Percentiles rank a stretch among this genome's conserved stretches.
phyloP scores from a whole-genome alignment of 2,797 vertebrate genomes.

The Geotrypetes seraphini region DNA sequence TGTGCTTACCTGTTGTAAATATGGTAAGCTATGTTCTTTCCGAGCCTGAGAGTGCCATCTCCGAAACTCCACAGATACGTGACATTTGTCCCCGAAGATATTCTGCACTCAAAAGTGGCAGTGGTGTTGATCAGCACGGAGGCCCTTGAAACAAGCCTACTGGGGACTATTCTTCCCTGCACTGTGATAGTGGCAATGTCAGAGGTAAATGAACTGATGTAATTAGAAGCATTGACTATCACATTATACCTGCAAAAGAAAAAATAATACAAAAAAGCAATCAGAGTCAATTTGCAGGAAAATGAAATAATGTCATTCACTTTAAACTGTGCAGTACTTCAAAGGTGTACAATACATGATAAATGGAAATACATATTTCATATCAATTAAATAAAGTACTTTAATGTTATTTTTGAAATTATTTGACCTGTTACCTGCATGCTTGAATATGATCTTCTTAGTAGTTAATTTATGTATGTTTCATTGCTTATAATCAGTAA shows the following conservation, averaged over 20 bases:
- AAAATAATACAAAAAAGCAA: too few relatives aligned
- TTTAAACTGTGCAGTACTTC: too few relatives aligned
- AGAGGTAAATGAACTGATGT: conserved; percentile 32
- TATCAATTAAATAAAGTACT: too few relatives aligned
- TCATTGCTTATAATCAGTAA: too few relatives aligned
- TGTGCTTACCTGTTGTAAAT: conserved; percentile 55
- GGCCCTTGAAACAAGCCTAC: conserved; percentile 43
- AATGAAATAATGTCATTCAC: too few relatives aligned
- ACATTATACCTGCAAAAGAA: conserved; percentile 50
- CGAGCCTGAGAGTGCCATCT: conserved; percentile 44
- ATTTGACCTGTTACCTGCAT: too few relatives aligned
- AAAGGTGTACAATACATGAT: too few relatives aligned
- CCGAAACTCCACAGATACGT: conserved; percentile 68
- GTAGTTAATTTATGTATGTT: too few relatives aligned
- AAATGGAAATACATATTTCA: too few relatives aligned
- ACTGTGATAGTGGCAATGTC: conserved; percentile 36
- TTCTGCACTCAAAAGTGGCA: conserved; percentile 49
- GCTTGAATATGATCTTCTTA: too few relatives aligned
- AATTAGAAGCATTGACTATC: conserved; percentile 30
- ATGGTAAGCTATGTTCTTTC: conserved; percentile 42
- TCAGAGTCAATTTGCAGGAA: background rate
- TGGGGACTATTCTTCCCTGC: conserved; percentile 54
- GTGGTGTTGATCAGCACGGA: conserved; percentile 52
- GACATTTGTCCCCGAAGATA: conserved; percentile 53
- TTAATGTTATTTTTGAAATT: too few relatives aligned